Percentiles rank a stretch among this genome's conserved stretches.
Conservation (phyloP, 2,797 vertebrate species). For the Taeniopygia guttata region DNA sequence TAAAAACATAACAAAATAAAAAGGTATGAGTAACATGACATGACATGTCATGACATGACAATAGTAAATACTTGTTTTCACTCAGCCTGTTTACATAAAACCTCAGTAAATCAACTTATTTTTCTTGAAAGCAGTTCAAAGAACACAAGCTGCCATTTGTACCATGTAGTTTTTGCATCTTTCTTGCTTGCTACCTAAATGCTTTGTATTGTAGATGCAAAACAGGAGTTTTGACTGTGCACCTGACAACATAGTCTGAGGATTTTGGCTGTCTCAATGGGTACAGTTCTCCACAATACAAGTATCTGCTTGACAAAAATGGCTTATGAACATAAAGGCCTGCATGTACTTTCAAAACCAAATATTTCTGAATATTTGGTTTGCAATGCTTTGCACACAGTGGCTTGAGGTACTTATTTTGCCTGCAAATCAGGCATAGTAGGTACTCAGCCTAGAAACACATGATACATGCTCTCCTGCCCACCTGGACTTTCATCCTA, state of each 20-base stretch:
- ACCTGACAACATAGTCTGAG: background rate
- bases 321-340: background rate
- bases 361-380: background rate
- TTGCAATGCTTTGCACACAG: background rate
- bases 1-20: background rate
- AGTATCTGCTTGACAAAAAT: background rate
- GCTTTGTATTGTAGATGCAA: background rate
- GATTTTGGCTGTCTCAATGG: background rate
- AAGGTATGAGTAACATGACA: background rate
- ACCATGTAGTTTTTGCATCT: background rate
- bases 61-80: slow-evolving; percentile 21
- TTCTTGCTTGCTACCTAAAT: background rate
- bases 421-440: background rate
- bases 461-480: background rate
- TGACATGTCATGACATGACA: background rate
- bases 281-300: background rate
- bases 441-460: background rate
- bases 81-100: background rate
- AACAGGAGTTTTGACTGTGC: background rate
- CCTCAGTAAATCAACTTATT: background rate
- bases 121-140: slow-evolving; percentile 4
- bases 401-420: background rate
- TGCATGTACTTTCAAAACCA: background rate
- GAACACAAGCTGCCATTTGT: background rate
- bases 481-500: background rate